Base-by-base conservation (phyloP, 2,888 invertebrate genomes). In the Drosophila aldrichi region DNA sequence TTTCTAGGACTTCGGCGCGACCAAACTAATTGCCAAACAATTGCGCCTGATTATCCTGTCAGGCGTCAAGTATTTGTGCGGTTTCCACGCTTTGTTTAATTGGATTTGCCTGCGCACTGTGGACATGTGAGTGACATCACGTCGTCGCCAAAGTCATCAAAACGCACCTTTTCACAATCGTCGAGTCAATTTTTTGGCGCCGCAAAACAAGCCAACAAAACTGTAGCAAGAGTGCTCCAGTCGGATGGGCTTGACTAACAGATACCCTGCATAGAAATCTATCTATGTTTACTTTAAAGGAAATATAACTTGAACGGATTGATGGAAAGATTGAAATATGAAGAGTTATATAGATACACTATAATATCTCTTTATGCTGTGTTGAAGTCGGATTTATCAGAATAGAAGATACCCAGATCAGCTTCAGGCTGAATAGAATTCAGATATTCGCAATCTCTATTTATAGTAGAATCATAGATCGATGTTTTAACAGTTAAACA, bases 41-140 rank as follows among this genome's bases (percentile, higher is more conserved):
- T 87, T 76, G 89, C 88, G 82, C 78, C 89, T 87, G 87, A 87
- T 87, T 89, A 89, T 87, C 89, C 87, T 89, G 89, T 79, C 88
- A 73, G 70, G 77, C 71, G 70, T 73, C 77, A 81, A 71, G 77
- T 72, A 82, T 88, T 89, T 80, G 69, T 89, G 90, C 77, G 89
- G 88, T 88, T 90, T 90, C 85, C 71, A 25, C 61, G 72, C 77
- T 73, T 81, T 78, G 79, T 74, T 74, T 90, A 91, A 90, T 90
- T 90, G 90, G 90, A 90, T 90, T 90, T 81, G 78, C 44, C n/a
- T 34, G 43, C 55, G 59, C 41, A 59, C 41, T 38, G 32, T 56
- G 67, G 60, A 78, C 83, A 78, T 83, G 61, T 78, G 79, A 88
- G 77, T 82, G 85, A 90, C 86, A 85, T 83, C 75, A 89, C 74